Conservation (phyloP, 1,140 invertebrate species). For the Nymphalis io region DNA sequence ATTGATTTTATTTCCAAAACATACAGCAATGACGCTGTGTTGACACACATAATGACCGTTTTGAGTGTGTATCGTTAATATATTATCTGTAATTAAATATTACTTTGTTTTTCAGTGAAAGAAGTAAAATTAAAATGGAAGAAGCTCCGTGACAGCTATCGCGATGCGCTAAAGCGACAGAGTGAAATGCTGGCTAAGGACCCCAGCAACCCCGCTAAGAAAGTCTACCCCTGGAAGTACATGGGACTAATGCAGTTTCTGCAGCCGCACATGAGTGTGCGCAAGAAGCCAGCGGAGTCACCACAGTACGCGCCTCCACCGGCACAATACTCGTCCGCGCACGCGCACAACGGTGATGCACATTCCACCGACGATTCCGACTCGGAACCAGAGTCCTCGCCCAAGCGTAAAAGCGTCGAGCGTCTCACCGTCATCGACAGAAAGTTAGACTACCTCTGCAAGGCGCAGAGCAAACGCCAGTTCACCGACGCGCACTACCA, state of each 20-base stretch:
- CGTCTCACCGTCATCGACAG: conserved; percentile 56
- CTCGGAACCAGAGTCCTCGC: conserved; percentile 53
- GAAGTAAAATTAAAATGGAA: conserved; percentile 77
- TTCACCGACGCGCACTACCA: conserved; percentile 42
- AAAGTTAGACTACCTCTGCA: conserved; percentile 63
- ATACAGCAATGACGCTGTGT: no score
- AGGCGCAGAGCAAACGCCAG: conserved; percentile 49
- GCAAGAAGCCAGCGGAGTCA: conserved; percentile 59
- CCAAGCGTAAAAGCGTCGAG: conserved; percentile 49
- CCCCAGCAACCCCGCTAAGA: conserved; percentile 50
- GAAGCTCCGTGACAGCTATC: conserved; percentile 74
- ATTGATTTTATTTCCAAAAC: no score
- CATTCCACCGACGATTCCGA: conserved; percentile 52
- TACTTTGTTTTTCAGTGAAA: conserved; percentile 60
- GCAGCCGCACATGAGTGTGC: conserved; percentile 73
- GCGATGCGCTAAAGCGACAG: conserved; percentile 73
- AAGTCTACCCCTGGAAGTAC: conserved; percentile 73
- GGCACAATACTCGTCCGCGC: conserved; percentile 19
- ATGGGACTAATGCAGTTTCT: conserved; percentile 72
- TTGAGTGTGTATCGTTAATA: no score
- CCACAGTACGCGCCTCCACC: conserved; percentile 37
- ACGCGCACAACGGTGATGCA: conserved; percentile 46
- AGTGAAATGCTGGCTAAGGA: conserved; percentile 66
- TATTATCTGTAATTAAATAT: background rate
- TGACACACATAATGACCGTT: no score